Evolutionary conservation across 2,113 vertebrate genomes (phyloP), one percentile per base, ranked within the genome.

Genomic region (Rynchops niger): DNA sequence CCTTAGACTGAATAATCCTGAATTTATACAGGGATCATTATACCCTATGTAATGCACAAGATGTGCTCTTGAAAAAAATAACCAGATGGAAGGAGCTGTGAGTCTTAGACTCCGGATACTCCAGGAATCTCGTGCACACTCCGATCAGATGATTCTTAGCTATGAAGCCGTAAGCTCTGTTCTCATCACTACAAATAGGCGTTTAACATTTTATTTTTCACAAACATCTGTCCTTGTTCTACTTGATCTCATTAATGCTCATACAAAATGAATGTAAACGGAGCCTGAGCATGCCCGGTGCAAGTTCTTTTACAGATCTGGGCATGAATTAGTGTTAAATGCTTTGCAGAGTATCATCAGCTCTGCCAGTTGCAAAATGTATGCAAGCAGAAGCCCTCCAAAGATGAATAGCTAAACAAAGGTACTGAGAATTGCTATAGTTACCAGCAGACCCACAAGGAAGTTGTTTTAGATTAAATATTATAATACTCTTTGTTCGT

Each of bases 351-450:
- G 15, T 25, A 29, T 9, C 29, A 56, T 90, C 83, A 82, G 82
- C 83, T 92, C 49, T 89, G n/a, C 61, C 66, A 88, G 32, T n/a
- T 69, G 70, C 62, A 93, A 73, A 72, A 94, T n/a, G 25, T 12
- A 42, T 52, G 88, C 56, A 91, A 95, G 82, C 47, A 96, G 42
- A 88, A 90, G 78, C 50, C 47, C 50, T 96, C 12, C 40, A 53
- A 97, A 96, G 88, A 78, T 36, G 65, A 95, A 82, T 1, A 85
- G 66, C 94, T 96, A 94, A 89, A 98, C 88, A 97, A 95, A 88
- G 61, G 49, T 69, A 70, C 66, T 78, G 88, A 53, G 77, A 91
- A 94, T 83, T 93, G 87, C 74, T 88, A 7, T 26, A 93, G 90
- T 38, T 80, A 80, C 66, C 70, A 72, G 69, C 79, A 91, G 95